A percentile compares a stretch with the other conserved stretches of the same genome.
These are phyloP conservation scores for Aplodontia rufa DNA, from an alignment of 2,113 vertebrate genomes.

Conservation along the genomic window DNA sequence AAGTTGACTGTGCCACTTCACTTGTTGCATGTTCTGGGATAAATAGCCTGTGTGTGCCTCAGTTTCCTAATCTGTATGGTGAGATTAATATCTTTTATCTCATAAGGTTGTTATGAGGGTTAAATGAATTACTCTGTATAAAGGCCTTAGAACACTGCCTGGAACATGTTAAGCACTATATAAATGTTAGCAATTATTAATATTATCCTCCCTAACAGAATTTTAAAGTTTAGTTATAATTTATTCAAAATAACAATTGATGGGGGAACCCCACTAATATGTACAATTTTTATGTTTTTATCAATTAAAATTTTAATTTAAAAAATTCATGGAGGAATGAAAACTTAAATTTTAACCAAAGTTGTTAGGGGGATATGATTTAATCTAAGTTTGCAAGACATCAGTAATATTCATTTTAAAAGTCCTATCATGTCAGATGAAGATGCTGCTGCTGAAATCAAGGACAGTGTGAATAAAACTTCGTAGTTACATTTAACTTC, in stretches of 20 bases:
- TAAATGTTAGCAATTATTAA: neutral
- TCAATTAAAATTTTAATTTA: too few relatives aligned
- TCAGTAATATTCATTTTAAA: neutral
- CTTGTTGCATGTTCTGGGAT: neutral
- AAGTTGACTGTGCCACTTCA: neutral
- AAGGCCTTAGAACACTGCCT: constrained; percentile 9
- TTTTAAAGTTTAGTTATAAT: constrained; percentile 14
- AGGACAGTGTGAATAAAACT: neutral
- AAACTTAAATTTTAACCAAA: constrained; percentile 34
- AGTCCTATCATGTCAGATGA: neutral
- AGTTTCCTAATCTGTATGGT: neutral
- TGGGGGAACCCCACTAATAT: neutral
- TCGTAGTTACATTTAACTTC: neutral
- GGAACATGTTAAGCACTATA: neutral
- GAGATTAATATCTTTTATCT: neutral
- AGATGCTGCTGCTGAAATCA: neutral
- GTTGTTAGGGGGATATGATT: neutral
- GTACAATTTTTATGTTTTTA: neutral
- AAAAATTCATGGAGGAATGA: neutral
- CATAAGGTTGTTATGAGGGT: neutral
- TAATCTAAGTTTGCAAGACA: neutral
- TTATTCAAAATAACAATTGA: neutral
- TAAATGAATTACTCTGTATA: neutral
- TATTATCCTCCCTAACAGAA: neutral
- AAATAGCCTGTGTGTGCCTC: neutral